These are phyloP conservation scores for Nephrocerus scutellatus DNA, from an alignment of 2,888 invertebrate species.

Conservation along the genomic window DNA sequence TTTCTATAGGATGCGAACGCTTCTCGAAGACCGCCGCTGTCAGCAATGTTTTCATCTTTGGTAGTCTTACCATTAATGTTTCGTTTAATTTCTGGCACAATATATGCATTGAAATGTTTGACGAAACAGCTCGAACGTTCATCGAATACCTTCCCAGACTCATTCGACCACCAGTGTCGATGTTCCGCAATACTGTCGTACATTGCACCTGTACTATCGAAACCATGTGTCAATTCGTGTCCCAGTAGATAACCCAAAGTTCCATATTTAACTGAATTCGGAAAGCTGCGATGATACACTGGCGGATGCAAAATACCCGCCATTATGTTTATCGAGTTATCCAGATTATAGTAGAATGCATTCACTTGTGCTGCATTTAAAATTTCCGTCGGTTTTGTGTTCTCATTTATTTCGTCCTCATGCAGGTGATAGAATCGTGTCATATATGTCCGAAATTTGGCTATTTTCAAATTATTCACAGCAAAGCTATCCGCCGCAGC, in stretches of 20 bases:
- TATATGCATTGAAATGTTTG: constrained; percentile 32
- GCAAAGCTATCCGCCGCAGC: constrained; percentile 27
- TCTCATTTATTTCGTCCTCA: constrained; percentile 20
- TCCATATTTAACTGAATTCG: constrained; percentile 38
- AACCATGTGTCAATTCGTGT: constrained; percentile 41
- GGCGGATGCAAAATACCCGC: constrained; percentile 39
- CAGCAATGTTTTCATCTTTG: constrained; percentile 41
- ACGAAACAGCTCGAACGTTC: constrained; percentile 36
- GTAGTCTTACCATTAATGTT: constrained; percentile 34
- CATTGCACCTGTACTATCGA: constrained; percentile 33
- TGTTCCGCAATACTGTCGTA: constrained; percentile 27
- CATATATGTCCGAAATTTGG: constrained; percentile 24
- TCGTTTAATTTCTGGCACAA: constrained; percentile 38
- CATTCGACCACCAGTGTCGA: constrained; percentile 37
- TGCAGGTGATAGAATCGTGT: constrained; percentile 30
- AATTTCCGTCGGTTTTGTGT: constrained; percentile 33
- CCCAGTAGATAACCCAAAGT: constrained; percentile 39
- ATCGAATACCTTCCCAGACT: constrained; percentile 30
- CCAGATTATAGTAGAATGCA: constrained; percentile 38
- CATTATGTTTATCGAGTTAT: constrained; percentile 41
- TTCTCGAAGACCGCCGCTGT: constrained; percentile 35
- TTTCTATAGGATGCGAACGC: constrained; percentile 33
- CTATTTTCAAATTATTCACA: constrained; percentile 28
- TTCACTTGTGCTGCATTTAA: constrained; percentile 36
- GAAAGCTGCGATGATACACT: constrained; percentile 35